Evolutionary conservation across 2,888 invertebrate species (phyloP), one percentile per base, ranked within the genome.

Genomic region (Phengaris alcon): DNA sequence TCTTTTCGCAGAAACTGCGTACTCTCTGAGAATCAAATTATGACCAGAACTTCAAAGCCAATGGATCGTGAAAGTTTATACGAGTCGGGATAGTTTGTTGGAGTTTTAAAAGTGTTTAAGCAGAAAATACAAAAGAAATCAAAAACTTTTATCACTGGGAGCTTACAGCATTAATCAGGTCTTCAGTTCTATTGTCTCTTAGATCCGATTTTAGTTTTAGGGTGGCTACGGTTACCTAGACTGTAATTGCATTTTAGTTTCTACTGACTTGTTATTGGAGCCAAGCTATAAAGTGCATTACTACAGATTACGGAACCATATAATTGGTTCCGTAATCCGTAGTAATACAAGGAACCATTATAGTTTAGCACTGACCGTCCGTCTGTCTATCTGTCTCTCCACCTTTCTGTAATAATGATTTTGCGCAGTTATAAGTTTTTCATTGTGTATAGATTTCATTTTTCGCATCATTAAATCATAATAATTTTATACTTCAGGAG

Each of bases 51-150:
- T 64, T 22, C 70, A 51, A 51, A 70, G 51, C 48, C 70, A 52
- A 70, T 51, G 70, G 70, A 51, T 51, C 70, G 70, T 52, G 22
- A 22, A 70, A 70, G 70, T 51, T 70, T 70, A 51, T 70, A 52
- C 22, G 70, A 70, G 48, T 12, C 15, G 22, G 70, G 70, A 70
- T 70, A 70, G 52, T 70, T 70, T 51, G 52, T 22, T 70, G 7
- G 22, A 70, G 51, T 70, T 64, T 70, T 52, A 52, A 70, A 70
- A 70, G 70, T 70, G 70, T 70, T 52, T 70, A 70, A 70, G 70
- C 51, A 70, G 70, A 70, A 70, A 70, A 70, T 52, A 70, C 70
- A 70, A 70, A 70, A 70, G 70, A 15, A 70, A 70, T 70, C 70
- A 70, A 51, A 64, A 70, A 70, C 15, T 70, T 70, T 70, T 70